Evolutionary conservation across 2,797 vertebrate genomes (phyloP), one percentile per base, ranked within the genome.

Genomic region (Tamandua tetradactyla): DNA sequence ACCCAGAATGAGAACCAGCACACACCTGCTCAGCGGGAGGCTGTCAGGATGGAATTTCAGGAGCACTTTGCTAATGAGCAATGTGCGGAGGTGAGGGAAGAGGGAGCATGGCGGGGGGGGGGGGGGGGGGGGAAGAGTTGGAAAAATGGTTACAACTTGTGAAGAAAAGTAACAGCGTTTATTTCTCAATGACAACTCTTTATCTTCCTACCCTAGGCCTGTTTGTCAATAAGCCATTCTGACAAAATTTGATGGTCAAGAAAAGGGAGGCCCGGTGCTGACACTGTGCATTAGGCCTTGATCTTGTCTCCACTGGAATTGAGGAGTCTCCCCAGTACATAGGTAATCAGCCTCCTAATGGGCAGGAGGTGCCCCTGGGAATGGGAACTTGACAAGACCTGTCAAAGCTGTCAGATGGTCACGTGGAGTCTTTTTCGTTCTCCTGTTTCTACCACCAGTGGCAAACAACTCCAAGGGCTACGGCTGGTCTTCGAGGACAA

Each of bases 211-310:
- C 87, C 91, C 86, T 94, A 96, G 96, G 88, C 86, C 95, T 91
- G 79, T 97, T 95, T 96, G 96, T 95, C 96, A 94, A 97, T 94
- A 97, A 97, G 95, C 68, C 42, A 37, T 89, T 93, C 93, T 95
- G 94, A 94, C 86, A 95, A 72, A 96, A 92, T 84, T 20, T 72
- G 92, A 83, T 94, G 95, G 95, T 92, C 95, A 94, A 90, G 87
- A 88, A 64, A 82, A 95, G 75, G 76, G 88, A 95, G 76, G 90
- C 44, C 92, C 49, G 0, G 0, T 0, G 27, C 86, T 90, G 78
- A 3, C 4, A n/a, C 4, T 0, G 49, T 13, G 47, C n/a, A 71
- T 90, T 61, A 95, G 93, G 88, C 93, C 96, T 97, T 97, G 96
- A 96, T 96, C 97, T 93, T 92, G 74, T 93, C 8, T 79, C 57